Conservation (phyloP, 2,888 invertebrate genomes). For the Callyntrura guangdongensis region DNA sequence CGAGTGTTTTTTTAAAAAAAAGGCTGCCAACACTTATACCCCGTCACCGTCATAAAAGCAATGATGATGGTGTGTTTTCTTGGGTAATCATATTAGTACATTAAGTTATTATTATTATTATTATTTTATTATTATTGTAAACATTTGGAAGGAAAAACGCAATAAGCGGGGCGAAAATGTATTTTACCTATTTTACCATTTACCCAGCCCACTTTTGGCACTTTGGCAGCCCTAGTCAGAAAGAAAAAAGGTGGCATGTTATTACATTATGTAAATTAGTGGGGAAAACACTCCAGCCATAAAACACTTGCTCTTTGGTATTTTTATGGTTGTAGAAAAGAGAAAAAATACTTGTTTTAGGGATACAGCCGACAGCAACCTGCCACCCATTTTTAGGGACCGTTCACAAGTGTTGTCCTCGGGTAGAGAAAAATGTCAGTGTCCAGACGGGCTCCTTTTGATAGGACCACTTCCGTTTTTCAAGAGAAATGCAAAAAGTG, state of each 20-base stretch:
- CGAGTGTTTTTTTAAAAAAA: neutral
- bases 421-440: no score
- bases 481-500: neutral
- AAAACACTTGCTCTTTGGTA: neutral
- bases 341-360: no score
- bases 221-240: neutral
- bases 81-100: slow-evolving; percentile 1
- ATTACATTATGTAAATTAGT: slow-evolving; percentile 50
- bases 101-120: no score
- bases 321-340: neutral
- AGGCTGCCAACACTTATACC: neutral
- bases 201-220: neutral
- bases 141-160: neutral
- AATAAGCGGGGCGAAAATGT: neutral
- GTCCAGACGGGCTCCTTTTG: no score
- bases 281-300: neutral
- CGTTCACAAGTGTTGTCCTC: no score
- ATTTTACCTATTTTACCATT: neutral
- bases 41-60: neutral
- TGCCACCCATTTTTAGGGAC: no score
- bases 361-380: no score
- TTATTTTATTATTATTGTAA: neutral
- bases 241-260: neutral
- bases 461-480: no score
- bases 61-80: neutral